Conservation (phyloP, 2,113 vertebrate genomes). For the Galemys pyrenaicus region DNA sequence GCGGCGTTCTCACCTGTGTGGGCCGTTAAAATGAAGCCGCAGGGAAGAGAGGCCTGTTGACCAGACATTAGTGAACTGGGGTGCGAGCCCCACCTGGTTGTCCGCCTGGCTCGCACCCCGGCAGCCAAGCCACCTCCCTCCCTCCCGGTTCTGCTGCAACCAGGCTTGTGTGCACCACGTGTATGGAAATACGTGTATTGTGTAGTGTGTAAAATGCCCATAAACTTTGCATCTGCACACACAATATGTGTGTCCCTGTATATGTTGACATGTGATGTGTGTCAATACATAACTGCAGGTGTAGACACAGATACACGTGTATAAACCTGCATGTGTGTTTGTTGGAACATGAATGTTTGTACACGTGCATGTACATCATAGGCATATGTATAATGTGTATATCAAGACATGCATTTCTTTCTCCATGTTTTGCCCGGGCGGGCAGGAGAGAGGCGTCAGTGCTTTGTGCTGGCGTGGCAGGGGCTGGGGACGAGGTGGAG, state of each 20-base stretch:
- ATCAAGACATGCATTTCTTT: background rate
- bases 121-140: rapidly evolving
- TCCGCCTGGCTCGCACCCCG: rapidly evolving
- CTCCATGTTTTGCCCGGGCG: background rate
- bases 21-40: background rate
- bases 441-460: too few relatives aligned
- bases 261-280: background rate
- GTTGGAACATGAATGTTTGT: too few relatives aligned
- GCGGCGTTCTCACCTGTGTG: background rate
- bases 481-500: too few relatives aligned
- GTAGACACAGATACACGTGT: too few relatives aligned
- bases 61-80: rapidly evolving
- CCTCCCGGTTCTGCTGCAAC: background rate
- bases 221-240: background rate
- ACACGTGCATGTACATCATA: too few relatives aligned
- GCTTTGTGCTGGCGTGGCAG: too few relatives aligned
- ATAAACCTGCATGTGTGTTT: too few relatives aligned
- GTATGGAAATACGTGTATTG: background rate
- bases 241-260: too few relatives aligned
- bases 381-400: background rate
- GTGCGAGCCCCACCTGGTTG: too few relatives aligned
- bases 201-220: background rate
- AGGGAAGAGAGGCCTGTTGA: background rate
- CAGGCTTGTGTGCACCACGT: background rate
- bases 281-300: too few relatives aligned